These are phyloP conservation scores for Busseola fusca DNA, from an alignment of 2,888 invertebrate genomes.

Conservation along the genomic window DNA sequence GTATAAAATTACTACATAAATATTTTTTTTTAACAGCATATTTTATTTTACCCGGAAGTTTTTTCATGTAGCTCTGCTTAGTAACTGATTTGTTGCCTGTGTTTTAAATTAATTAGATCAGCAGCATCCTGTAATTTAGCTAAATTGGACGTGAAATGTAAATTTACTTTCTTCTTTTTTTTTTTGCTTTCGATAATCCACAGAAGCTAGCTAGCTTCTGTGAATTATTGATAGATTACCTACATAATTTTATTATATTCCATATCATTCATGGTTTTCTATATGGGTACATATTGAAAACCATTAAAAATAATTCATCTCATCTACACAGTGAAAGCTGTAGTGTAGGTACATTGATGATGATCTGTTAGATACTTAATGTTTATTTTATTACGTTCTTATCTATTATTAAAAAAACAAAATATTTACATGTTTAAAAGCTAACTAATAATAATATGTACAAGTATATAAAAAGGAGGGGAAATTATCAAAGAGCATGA, in stretches of 20 bases:
- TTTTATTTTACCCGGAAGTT: conserved; percentile 57
- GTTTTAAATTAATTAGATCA: conserved; percentile 32
- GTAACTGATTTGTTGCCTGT: conserved; percentile 44
- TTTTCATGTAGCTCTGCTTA: conserved; percentile 26
- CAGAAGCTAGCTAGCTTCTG: conserved; percentile 6
- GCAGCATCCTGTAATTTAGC: background rate
- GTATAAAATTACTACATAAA: conserved; percentile 51
- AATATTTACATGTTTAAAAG: no score
- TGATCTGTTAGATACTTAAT: no score
- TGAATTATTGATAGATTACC: background rate
- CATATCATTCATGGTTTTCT: no score
- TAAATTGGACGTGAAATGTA: no score
- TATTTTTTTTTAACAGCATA: conserved; percentile 39
- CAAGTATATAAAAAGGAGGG: no score
- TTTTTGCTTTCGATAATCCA: no score
- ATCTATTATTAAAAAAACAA: no score
- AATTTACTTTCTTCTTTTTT: no score
- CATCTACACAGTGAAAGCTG: background rate
- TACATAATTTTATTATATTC: background rate
- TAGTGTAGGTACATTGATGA: background rate
- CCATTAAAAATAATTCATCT: conserved; percentile 4
- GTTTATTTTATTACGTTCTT: no score
- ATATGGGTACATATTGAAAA: background rate
- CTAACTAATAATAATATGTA: no score
- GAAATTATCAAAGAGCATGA: no score